Conservation (phyloP, 2,888 invertebrate genomes). For the Apamea sordens region DNA sequence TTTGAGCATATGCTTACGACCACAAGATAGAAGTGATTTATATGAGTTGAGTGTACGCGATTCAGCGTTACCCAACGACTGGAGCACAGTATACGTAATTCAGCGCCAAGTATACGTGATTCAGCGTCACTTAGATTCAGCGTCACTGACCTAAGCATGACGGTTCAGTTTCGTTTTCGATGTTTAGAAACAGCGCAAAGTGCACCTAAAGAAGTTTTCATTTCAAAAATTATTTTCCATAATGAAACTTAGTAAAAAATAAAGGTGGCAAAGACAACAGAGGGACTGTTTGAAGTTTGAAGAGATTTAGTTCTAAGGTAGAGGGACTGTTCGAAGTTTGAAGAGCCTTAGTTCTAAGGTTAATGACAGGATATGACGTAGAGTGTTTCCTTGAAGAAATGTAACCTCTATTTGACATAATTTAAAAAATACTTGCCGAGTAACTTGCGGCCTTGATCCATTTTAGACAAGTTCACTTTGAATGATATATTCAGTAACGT, state of each 20-base stretch:
- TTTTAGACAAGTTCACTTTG: neutral
- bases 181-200: neutral
- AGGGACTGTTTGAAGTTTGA: neutral
- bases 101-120: too few relatives aligned
- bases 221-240: neutral
- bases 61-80: too few relatives aligned
- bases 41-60: neutral
- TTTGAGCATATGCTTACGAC: neutral
- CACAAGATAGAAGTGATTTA: neutral
- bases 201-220: neutral
- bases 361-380: neutral
- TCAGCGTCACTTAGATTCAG: too few relatives aligned
- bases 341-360: neutral
- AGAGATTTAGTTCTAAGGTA: neutral
- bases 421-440: too few relatives aligned
- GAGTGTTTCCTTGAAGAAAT: neutral
- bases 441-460: neutral
- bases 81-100: too few relatives aligned
- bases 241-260: too few relatives aligned
- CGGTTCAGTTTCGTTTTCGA: neutral
- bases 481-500: neutral
- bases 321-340: neutral
- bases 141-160: too few relatives aligned
- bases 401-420: neutral
- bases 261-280: neutral